Evolutionary conservation across 2,888 invertebrate species (phyloP).

Genomic region (Agriopis marginaria): DNA sequence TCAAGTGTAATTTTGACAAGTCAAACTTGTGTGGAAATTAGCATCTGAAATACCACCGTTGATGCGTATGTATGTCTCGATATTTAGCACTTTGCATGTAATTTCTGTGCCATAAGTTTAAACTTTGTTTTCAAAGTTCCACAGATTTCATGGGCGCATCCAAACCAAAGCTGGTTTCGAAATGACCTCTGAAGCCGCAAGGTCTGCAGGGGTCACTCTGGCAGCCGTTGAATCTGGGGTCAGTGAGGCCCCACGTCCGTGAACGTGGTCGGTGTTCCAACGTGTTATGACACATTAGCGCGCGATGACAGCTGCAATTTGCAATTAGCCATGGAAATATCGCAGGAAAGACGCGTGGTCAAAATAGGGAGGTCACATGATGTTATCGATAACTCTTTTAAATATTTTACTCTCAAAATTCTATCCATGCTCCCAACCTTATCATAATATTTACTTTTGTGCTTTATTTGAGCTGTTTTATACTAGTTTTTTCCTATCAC

Average conservation of each 20-base stretch:
- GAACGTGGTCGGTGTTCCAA: conserved; percentile 50
- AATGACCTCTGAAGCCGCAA: conserved; percentile 8
- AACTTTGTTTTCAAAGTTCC: background rate
- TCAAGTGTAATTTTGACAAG: no score
- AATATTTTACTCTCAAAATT: no score
- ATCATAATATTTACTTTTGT: no score
- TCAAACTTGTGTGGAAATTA: no score
- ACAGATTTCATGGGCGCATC: background rate
- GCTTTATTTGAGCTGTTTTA: no score
- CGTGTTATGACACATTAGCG: conserved; percentile 83
- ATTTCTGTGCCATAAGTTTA: background rate
- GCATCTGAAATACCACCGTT: no score
- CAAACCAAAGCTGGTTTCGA: background rate
- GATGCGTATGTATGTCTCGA: no score
- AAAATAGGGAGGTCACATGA: conserved; percentile 53
- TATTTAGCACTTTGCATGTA: background rate
- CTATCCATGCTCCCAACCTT: no score
- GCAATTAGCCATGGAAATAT: conserved; percentile 84
- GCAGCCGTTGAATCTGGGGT: conserved; percentile 51
- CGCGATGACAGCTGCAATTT: conserved; percentile 82
- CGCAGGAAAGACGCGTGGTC: conserved; percentile 59
- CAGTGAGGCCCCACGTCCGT: conserved; percentile 55
- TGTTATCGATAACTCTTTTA: conserved; percentile 22
- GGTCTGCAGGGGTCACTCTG: conserved; percentile 37
- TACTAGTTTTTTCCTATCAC: no score